Evolutionary conservation across 1,140 invertebrate genomes (phyloP), one percentile per base, ranked within the genome.

Genomic region (Hyposmocoma kahamanoa): DNA sequence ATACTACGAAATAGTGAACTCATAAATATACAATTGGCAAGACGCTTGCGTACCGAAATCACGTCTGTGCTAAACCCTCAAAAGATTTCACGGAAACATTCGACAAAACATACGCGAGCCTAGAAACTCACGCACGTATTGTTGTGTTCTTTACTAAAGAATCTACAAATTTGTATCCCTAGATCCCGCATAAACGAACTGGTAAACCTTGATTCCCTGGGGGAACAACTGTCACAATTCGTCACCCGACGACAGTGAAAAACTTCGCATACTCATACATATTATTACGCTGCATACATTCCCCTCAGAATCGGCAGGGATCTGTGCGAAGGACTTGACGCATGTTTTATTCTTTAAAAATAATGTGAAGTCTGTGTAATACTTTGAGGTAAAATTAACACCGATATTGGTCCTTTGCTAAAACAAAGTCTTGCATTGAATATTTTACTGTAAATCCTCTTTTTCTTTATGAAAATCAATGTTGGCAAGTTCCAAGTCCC

Each of bases 21-120:
- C 76, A 84, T 84, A 84, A 81, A 81, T 84, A 81, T 81, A 80
- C 77, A 80, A 84, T 84, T 81, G 80, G 70, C 63, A 63, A 63
- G 64, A 66, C 71, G 71, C 70, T 74, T 74, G 65, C 74, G 66
- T 64, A 71, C 58, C 67, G 41, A 63, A 76, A 84, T 77, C 76
- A 81, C 77, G 76, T 77, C 67, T 53, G 59, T 63, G 56, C 59
- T 63, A 59, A 41, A 64, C 63, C 67, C 59, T n/a, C 58, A 67
- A 62, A 69, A 67, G 70, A 63, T 64, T 70, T 52, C 53, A 43
- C 57, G 62, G 64, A 68, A 74, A 77, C 69, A 71, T 59, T 65
- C 67, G 50, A 61, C 61, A 69, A 72, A 69, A 71, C 62, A 63
- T 21, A 41, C 19, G 5, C 11, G 19, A 20, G 38, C 53, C 61